A percentile compares a stretch with the other conserved stretches of the same genome.
Conservation (phyloP, 2,888 invertebrate species). For the Agelastica alni region DNA sequence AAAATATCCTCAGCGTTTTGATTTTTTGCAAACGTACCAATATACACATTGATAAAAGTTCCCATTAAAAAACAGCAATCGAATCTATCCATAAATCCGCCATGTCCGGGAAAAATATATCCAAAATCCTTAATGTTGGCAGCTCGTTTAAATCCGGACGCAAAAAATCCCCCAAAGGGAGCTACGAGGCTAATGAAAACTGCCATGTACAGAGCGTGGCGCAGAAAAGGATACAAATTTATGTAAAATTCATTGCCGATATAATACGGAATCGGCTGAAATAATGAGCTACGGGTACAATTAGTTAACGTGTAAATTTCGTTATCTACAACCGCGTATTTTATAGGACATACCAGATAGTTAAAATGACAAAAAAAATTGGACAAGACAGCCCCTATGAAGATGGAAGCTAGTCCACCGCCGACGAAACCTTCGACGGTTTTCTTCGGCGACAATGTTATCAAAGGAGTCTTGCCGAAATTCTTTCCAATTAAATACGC, state of each 20-base stretch:
- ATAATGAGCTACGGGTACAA: slow-evolving; percentile 40
- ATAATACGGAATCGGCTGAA: slow-evolving; percentile 33
- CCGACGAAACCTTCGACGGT: slow-evolving; percentile 99
- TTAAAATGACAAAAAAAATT: slow-evolving; percentile 40
- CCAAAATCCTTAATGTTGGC: slow-evolving; percentile 99
- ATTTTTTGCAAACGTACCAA: slow-evolving; percentile 86
- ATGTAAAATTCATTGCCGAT: slow-evolving; percentile 26
- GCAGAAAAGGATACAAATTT: slow-evolving; percentile 83
- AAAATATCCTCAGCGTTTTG: slow-evolving; percentile 84
- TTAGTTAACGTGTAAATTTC: slow-evolving; percentile 47
- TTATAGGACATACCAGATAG: slow-evolving; percentile 45
- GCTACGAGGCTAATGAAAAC: slow-evolving; percentile 97
- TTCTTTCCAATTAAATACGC: slow-evolving; percentile 99
- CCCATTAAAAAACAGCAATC: slow-evolving; percentile 99
- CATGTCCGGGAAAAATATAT: slow-evolving; percentile 98
- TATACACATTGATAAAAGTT: slow-evolving; percentile 98
- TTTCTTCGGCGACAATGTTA: slow-evolving; percentile 97
- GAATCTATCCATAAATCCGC: slow-evolving; percentile 99
- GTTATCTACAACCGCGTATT: slow-evolving; percentile 60
- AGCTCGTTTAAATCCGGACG: slow-evolving; percentile 98
- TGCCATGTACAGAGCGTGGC: slow-evolving; percentile 93
- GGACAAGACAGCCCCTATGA: slow-evolving; percentile 79
- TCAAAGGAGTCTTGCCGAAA: slow-evolving; percentile 96
- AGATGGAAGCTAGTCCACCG: slow-evolving; percentile 90
- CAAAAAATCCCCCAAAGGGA: slow-evolving; percentile 99